These are phyloP conservation scores for Cyanoramphus novaezelandiae DNA, from an alignment of 2,113 vertebrate genomes.

Conservation along the genomic window DNA sequence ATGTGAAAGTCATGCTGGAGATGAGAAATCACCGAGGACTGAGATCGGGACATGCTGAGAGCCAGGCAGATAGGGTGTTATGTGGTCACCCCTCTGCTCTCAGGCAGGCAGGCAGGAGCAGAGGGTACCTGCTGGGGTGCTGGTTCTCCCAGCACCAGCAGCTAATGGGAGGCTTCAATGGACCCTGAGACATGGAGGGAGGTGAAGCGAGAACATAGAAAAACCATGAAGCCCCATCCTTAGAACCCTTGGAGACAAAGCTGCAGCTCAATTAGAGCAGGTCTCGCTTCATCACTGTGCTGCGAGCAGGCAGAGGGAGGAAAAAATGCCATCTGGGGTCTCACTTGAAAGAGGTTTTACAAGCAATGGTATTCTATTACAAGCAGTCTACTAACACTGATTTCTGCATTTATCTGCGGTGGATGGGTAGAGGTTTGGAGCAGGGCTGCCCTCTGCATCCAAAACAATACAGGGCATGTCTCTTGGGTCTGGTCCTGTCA, in stretches of 20 bases:
- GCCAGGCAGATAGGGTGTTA: neutral
- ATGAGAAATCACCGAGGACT: neutral
- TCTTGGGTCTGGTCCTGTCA: neutral
- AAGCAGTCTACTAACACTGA: neutral
- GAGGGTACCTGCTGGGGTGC: neutral
- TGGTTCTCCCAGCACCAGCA: neutral
- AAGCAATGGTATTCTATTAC: slow-evolving; percentile 6
- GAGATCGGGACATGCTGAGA: neutral
- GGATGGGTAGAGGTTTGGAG: neutral
- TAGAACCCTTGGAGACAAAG: neutral
- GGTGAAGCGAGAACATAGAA: neutral
- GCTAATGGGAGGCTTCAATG: accelerated
- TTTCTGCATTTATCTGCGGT: neutral
- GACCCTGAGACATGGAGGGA: accelerated
- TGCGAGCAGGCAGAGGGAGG: accelerated
- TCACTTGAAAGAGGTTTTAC: slow-evolving; percentile 39
- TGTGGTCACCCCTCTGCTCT: accelerated
- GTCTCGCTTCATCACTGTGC: neutral
- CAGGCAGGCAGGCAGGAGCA: accelerated
- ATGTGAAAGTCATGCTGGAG: accelerated
- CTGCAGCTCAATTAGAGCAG: neutral
- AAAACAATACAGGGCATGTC: neutral
- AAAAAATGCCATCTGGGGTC: slow-evolving; percentile 21
- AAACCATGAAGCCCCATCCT: neutral
- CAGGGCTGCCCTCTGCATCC: accelerated